phyloP scores from a whole-genome alignment of 2,797 vertebrate species.

The Coilia nasus region DNA sequence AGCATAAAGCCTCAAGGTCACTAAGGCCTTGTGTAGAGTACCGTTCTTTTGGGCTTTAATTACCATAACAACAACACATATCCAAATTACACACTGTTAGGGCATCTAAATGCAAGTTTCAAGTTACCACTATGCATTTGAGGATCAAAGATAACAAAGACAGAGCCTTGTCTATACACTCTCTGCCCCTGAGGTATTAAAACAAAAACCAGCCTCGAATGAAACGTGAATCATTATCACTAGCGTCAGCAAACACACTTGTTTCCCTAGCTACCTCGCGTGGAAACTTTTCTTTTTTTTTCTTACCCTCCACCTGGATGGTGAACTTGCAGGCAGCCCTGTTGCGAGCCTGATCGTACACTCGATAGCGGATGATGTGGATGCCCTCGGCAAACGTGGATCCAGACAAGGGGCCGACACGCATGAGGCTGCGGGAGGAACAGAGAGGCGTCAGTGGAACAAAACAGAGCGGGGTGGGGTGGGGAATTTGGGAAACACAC shows the following conservation, averaged over 20 bases:
- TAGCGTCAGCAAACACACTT: neutral
- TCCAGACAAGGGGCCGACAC: slow-evolving; percentile 82
- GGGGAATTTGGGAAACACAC: too few species aligned
- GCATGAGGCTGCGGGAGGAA: slow-evolving; percentile 75
- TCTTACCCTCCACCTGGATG: slow-evolving; percentile 87
- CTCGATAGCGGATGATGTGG: slow-evolving; percentile 87
- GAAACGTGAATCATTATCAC: neutral
- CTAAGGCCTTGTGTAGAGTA: neutral
- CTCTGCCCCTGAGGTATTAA: neutral
- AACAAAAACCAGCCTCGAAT: neutral
- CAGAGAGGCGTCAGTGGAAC: slow-evolving; percentile 9
- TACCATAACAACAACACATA: neutral
- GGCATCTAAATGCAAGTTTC: neutral
- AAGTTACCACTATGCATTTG: neutral
- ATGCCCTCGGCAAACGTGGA: slow-evolving; percentile 86
- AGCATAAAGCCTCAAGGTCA: neutral
- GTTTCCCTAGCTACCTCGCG: neutral
- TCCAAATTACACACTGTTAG: neutral
- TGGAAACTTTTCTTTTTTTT: neutral
- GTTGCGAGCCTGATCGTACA: slow-evolving; percentile 90
- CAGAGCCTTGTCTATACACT: neutral
- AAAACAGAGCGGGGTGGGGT: neutral
- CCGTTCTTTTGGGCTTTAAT: neutral
- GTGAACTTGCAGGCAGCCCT: slow-evolving; percentile 94
- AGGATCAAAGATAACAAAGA: neutral